A percentile compares a stretch with the other conserved stretches of the same genome.
Conservation (phyloP, 1,140 invertebrate genomes). For the Ridgeia piscesae region DNA sequence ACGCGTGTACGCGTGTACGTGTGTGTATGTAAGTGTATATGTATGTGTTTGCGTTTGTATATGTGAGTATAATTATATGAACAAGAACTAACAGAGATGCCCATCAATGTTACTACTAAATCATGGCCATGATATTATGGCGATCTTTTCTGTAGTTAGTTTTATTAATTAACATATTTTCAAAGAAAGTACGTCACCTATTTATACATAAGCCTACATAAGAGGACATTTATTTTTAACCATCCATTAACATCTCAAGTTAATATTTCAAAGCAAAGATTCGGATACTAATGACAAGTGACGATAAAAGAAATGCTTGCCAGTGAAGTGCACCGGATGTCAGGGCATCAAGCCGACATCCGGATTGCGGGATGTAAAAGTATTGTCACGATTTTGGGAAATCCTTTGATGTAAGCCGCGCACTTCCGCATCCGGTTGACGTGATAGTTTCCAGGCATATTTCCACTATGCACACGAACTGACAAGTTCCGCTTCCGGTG, state of each 20-base stretch:
- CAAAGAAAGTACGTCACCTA: background rate
- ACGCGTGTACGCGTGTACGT: no score
- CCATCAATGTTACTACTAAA: background rate
- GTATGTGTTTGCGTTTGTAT: no score
- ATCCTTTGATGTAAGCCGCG: background rate
- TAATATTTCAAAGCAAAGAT: background rate
- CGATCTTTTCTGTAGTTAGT: background rate
- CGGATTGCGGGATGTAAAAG: background rate
- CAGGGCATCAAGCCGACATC: background rate
- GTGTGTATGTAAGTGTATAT: background rate
- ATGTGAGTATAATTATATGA: background rate
- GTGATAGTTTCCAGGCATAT: background rate
- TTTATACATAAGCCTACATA: background rate
- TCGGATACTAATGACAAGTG: background rate
- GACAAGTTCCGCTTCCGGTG: no score
- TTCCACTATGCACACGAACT: background rate
- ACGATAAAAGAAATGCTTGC: background rate
- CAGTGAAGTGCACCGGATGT: background rate
- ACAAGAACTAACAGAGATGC: background rate
- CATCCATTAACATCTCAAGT: background rate
- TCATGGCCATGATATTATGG: no score
- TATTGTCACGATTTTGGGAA: background rate
- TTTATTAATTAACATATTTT: background rate
- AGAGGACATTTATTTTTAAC: background rate
- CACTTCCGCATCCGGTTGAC: background rate